phyloP scores from a whole-genome alignment of 2,797 vertebrate species.

The Chaunax sp. region DNA sequence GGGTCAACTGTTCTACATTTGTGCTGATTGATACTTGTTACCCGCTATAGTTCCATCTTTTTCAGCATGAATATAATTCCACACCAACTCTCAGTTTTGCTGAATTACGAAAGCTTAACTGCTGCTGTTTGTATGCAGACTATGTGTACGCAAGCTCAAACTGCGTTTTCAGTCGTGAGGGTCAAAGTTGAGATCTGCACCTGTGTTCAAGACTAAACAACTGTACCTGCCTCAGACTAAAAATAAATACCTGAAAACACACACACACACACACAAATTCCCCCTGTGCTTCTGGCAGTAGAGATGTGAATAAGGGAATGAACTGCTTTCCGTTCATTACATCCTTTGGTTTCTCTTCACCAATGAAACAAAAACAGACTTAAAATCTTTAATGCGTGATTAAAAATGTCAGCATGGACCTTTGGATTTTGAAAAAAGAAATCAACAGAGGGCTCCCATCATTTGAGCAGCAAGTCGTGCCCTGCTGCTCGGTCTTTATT shows the following conservation, averaged over 20 bases:
- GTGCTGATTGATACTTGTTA: neutral
- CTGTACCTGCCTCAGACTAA: slow-evolving; percentile 67
- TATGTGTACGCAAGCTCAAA: slow-evolving; percentile 24
- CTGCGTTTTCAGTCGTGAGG: slow-evolving; percentile 53
- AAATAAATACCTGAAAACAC: slow-evolving; percentile 58
- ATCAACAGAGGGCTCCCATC: slow-evolving; percentile 2
- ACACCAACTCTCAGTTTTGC: neutral
- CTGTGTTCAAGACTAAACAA: slow-evolving; percentile 85
- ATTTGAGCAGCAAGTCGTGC: slow-evolving; percentile 45
- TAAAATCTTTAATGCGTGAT: neutral
- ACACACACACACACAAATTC: slow-evolving; percentile 30
- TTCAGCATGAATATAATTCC: neutral
- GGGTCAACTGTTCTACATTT: too few species aligned
- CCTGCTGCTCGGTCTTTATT: slow-evolving; percentile 70
- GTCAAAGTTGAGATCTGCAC: slow-evolving; percentile 83
- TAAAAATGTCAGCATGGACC: too few species aligned
- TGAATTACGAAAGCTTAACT: slow-evolving; percentile 33
- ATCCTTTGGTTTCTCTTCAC: slow-evolving; percentile 5
- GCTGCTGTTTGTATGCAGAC: slow-evolving; percentile 16
- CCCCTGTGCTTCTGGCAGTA: neutral
- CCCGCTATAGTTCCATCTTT: neutral
- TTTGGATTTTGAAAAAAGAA: too few species aligned
- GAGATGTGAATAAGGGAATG: slow-evolving; percentile 6
- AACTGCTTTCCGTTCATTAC: slow-evolving; percentile 5
- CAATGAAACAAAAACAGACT: slow-evolving; percentile 17